A percentile compares a stretch with the other conserved stretches of the same genome.
phyloP scores from a whole-genome alignment of 2,113 vertebrate genomes.

The Sitta europaea region DNA sequence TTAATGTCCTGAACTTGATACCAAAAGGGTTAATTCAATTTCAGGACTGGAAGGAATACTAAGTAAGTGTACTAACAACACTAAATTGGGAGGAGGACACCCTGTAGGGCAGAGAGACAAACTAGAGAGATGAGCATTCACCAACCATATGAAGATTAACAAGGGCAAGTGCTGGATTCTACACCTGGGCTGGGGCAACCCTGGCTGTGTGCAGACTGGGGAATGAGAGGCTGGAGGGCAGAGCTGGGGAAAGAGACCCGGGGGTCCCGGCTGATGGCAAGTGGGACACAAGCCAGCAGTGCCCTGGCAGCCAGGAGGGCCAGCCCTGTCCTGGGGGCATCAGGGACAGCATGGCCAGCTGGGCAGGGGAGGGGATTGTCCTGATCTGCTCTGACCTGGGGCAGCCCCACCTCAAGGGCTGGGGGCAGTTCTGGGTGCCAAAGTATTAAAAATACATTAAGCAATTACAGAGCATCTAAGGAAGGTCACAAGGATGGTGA shows the following conservation, averaged over 20 bases:
- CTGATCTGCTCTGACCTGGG: background rate
- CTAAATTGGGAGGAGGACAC: background rate
- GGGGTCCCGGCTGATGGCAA: background rate
- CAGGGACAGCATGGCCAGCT: fast-evolving
- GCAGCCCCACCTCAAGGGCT: fast-evolving
- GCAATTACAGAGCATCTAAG: background rate
- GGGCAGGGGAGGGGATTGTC: background rate
- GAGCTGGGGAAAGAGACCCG: fast-evolving
- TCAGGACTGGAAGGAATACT: background rate
- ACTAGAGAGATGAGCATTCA: background rate
- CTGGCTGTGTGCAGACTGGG: background rate
- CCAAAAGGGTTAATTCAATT: background rate
- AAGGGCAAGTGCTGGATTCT: background rate
- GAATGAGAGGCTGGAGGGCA: background rate
- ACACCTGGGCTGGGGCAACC: background rate
- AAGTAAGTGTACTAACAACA: background rate
- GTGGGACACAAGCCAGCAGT: background rate
- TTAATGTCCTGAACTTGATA: background rate
- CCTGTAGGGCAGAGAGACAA: background rate
- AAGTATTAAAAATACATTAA: background rate
- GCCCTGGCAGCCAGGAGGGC: background rate
- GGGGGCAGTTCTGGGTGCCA: background rate
- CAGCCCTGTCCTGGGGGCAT: background rate
- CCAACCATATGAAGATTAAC: background rate
- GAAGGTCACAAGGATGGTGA: background rate